A percentile compares a stretch with the other conserved stretches of the same genome.
Conservation (phyloP, 2,113 vertebrate species). For the Suricata suricatta region DNA sequence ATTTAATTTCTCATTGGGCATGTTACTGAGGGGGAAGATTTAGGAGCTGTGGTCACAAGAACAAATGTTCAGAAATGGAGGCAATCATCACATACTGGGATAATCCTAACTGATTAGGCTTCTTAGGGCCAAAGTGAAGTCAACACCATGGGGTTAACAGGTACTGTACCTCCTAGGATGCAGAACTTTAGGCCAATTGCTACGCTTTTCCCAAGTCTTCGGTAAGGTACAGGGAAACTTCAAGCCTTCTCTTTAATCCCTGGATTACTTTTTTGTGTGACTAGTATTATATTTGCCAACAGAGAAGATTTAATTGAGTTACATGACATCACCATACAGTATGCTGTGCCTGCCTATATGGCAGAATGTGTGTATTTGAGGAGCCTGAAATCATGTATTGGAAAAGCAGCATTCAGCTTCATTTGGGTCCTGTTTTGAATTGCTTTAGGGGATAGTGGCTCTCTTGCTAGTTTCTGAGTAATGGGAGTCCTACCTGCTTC, state of each 20-base stretch:
- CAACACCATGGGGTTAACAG: neutral
- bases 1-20: neutral
- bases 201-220: neutral
- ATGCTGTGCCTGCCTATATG: neutral
- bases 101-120: neutral
- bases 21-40: neutral
- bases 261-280: slow-evolving; percentile 32
- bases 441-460: neutral
- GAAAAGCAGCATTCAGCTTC: neutral
- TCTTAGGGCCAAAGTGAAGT: neutral
- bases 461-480: slow-evolving; percentile 8
- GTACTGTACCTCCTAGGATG: neutral
- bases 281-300: neutral
- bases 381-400: slow-evolving; percentile 4
- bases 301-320: slow-evolving; percentile 16
- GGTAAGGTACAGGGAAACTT: neutral
- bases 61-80: neutral
- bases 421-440: neutral
- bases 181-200: neutral
- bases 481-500: neutral
- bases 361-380: slow-evolving; percentile 27
- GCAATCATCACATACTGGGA: neutral
- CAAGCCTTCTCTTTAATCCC: neutral
- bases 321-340: neutral
- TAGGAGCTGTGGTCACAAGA: neutral